phyloP scores from a whole-genome alignment of 2,113 vertebrate genomes.

The Mola mola region DNA sequence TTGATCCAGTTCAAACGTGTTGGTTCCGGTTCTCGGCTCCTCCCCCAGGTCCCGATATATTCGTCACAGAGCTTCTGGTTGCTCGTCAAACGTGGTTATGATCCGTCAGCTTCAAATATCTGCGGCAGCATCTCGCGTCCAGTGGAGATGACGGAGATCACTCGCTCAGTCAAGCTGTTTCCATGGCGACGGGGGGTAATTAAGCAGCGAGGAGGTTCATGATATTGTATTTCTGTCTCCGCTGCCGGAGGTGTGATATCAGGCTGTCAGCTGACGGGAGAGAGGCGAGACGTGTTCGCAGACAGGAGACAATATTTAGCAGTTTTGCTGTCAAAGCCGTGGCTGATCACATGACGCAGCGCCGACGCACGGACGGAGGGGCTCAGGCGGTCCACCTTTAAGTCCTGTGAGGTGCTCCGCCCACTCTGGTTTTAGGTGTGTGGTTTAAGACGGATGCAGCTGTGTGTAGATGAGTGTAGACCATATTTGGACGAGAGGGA shows the following conservation, averaged over 20 bases:
- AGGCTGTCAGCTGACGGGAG: slow-evolving; percentile 66
- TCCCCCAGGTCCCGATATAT: too few relatives aligned
- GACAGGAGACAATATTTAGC: slow-evolving; percentile 70
- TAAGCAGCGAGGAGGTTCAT: slow-evolving; percentile 63
- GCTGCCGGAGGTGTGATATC: slow-evolving; percentile 70
- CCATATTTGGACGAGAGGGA: too few relatives aligned
- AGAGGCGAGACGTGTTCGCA: slow-evolving; percentile 54
- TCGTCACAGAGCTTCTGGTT: not conserved
- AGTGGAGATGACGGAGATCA: slow-evolving; percentile 80
- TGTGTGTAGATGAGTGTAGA: too few relatives aligned
- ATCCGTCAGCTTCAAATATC: slow-evolving; percentile 28
- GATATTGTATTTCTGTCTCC: slow-evolving; percentile 72
- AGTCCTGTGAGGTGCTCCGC: too few relatives aligned
- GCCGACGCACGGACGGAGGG: slow-evolving; percentile 25
- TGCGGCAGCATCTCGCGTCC: slow-evolving; percentile 58
- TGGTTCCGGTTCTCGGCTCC: too few relatives aligned
- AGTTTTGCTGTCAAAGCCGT: slow-evolving; percentile 64
- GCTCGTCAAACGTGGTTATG: slow-evolving; percentile 12
- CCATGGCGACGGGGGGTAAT: slow-evolving; percentile 76
- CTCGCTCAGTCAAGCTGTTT: slow-evolving; percentile 75
- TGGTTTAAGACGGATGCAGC: too few relatives aligned
- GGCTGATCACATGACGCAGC: slow-evolving; percentile 36
- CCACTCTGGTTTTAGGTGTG: too few relatives aligned
- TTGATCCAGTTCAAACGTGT: too few relatives aligned
- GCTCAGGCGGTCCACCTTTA: not conserved